These are phyloP conservation scores for Limnothrissa miodon DNA, from an alignment of 2,113 vertebrate genomes.

Conservation along the genomic window DNA sequence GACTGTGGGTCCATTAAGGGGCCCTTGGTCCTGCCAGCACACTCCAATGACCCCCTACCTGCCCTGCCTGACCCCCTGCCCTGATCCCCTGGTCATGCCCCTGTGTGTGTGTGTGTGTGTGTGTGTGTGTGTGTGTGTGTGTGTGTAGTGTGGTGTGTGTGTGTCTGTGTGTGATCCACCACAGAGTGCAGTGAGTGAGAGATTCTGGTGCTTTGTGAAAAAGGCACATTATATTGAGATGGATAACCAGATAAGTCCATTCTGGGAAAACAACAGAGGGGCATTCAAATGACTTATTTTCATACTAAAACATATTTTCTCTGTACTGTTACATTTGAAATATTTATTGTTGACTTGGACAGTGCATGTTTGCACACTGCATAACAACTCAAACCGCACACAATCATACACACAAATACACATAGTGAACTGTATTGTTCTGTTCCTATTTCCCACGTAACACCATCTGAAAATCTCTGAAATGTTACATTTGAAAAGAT, in stretches of 20 bases:
- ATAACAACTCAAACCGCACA: too few relatives aligned
- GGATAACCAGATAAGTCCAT: neutral
- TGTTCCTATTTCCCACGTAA: too few relatives aligned
- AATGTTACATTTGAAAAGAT: too few relatives aligned
- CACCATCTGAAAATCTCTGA: too few relatives aligned
- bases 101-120: neutral
- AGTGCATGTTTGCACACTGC: too few relatives aligned
- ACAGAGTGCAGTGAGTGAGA: neutral
- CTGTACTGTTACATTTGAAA: too few relatives aligned
- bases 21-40: neutral
- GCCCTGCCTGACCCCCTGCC: neutral
- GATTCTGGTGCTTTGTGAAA: neutral
- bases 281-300: too few relatives aligned
- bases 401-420: neutral
- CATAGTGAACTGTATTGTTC: too few relatives aligned
- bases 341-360: too few relatives aligned
- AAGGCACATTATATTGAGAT: neutral
- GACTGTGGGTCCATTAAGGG: conserved; percentile 18
- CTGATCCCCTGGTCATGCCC: neutral
- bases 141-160: neutral
- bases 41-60: neutral
- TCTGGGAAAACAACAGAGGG: neutral
- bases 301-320: too few relatives aligned
- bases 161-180: neutral
- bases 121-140: neutral